Evolutionary conservation across 2,113 vertebrate species (phyloP).

Genomic region (Pterocles orientalis): DNA sequence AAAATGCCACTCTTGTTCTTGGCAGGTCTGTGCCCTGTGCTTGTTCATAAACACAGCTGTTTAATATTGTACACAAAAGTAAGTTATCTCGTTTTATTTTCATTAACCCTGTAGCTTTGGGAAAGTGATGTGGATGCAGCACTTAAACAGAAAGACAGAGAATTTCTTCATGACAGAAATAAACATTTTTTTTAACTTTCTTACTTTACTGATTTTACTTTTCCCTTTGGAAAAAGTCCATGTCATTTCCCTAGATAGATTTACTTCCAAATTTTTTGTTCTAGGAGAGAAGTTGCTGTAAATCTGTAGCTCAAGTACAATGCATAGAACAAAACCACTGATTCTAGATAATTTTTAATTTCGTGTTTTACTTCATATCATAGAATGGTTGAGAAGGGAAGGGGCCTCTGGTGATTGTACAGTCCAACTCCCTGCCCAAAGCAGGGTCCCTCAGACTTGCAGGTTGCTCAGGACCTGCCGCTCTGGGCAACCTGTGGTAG

Average conservation of each 20-base stretch:
- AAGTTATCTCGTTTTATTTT: background rate
- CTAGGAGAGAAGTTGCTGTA: background rate
- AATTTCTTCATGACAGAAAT: background rate
- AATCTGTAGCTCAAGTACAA: background rate
- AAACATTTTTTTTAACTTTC: background rate
- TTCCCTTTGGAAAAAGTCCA: background rate
- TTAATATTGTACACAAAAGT: conserved; percentile 12
- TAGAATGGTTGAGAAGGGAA: background rate
- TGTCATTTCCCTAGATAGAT: background rate
- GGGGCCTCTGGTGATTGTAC: background rate
- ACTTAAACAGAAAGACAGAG: background rate
- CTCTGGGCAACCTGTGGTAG: too few species aligned
- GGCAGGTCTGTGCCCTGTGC: background rate
- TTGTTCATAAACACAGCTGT: conserved; percentile 10
- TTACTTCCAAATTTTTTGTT: background rate
- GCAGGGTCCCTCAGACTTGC: background rate
- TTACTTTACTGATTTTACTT: background rate
- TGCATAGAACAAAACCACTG: background rate
- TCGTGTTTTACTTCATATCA: background rate
- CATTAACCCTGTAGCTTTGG: background rate
- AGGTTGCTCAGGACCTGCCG: background rate
- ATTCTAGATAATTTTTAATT: background rate
- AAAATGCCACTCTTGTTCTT: conserved; percentile 24
- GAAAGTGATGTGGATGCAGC: background rate
- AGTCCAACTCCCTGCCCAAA: background rate